These are phyloP conservation scores for Argopecten irradians DNA, from an alignment of 1,140 invertebrate genomes.

Conservation along the genomic window DNA sequence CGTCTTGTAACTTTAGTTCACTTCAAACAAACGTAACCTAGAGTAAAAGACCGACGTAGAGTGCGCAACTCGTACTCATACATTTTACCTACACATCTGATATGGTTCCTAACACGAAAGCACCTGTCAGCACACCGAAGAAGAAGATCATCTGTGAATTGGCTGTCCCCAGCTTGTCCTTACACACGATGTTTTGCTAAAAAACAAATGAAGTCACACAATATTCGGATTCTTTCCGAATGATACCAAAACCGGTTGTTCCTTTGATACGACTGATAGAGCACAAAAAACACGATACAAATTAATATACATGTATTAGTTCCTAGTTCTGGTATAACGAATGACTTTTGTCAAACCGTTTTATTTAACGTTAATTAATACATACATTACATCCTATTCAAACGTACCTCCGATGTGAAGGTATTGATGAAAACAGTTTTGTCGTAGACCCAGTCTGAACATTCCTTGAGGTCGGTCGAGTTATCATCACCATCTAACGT, in stretches of 20 bases:
- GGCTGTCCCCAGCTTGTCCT: conserved; percentile 82
- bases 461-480: conserved; percentile 11
- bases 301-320: too few relatives aligned
- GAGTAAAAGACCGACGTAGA: background rate
- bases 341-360: too few relatives aligned
- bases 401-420: conserved; percentile 30
- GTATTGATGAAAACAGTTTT: conserved; percentile 54
- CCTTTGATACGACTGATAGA: background rate
- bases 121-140: conserved; percentile 87
- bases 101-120: conserved; percentile 86
- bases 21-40: conserved; percentile 39
- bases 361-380: conserved; percentile 29
- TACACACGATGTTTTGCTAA: conserved; percentile 87
- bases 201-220: too few relatives aligned
- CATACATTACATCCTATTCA: background rate
- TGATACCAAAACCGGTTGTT: background rate
- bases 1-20: conserved; percentile 36
- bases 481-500: background rate
- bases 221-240: too few relatives aligned
- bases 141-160: conserved; percentile 87
- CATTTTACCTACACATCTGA: conserved; percentile 84
- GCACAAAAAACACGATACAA: background rate
- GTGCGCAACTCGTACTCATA: background rate
- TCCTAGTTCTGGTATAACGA: too few relatives aligned
- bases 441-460: conserved; percentile 60